These are phyloP conservation scores for Heliconius hortense DNA, from an alignment of 2,888 invertebrate species.

Conservation along the genomic window DNA sequence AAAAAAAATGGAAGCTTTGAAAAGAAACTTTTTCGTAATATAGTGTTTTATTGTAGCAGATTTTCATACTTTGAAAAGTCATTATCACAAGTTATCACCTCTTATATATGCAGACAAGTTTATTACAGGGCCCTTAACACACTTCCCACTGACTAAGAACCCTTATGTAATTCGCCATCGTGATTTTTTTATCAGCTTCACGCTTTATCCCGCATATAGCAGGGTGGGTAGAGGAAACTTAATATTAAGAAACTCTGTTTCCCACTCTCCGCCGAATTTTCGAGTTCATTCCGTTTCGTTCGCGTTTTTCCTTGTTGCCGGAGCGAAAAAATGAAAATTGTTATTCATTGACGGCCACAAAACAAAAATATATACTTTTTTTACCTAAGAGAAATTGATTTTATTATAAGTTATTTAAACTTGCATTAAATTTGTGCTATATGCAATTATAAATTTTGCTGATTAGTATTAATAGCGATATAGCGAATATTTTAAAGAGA, in stretches of 20 bases:
- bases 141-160: not conserved
- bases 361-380: not conserved
- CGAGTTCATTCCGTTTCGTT: no score
- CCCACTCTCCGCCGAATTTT: no score
- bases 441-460: not conserved
- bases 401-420: not conserved
- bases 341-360: not conserved
- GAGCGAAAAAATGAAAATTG: no score
- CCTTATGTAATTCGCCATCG: not conserved
- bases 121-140: not conserved
- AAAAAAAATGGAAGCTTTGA: no score
- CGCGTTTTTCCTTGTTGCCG: no score
- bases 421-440: not conserved
- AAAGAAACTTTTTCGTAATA: no score
- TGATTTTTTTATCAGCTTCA: not conserved
- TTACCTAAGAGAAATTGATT: no score
- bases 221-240: no score
- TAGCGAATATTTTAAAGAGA: not conserved
- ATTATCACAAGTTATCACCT: constrained; percentile 9
- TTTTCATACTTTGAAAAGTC: constrained; percentile 4
- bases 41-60: not conserved
- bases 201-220: no score
- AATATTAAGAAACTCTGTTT: no score
- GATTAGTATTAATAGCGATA: not conserved
- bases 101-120: not conserved